Base-by-base conservation (phyloP, 2,797 vertebrate species). In the Natrix natrix region DNA sequence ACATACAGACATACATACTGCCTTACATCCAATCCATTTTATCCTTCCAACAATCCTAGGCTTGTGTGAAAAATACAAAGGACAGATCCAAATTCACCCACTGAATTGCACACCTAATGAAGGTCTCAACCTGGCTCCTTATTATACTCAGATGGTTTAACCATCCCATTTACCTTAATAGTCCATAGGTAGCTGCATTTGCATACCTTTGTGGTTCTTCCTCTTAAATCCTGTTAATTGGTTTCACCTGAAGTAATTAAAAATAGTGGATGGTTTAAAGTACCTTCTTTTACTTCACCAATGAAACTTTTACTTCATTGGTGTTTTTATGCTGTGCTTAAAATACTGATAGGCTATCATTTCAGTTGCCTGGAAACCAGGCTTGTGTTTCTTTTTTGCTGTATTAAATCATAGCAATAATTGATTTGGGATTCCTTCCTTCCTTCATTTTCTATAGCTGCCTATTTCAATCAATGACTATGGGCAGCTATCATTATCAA, bases 281-380 rank as follows among this genome's bases (percentile, higher is more conserved):
- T 22, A 78, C 22, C 20, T 83, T 48, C 48, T 52, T 52, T 52
- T 52, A 52, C 48, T 52, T 52, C 48, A 52, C 48, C 48, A 52
- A 52, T 52, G 10, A 83, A 24, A 37, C 74, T 22, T 83, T 83
- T 43, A 63, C 37, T 87, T 63, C 17, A 54, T 95, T 69, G 88
- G 66, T 52, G 17, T 2, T 20, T 43, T 90, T 32, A 69, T 66
- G 52, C 17, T 86, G 37, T 56, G 54, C 74, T 61, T 59, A 92
- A 92, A 92, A 69, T 56, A 69, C 11, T 17, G 95, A 92, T 94
- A 94, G 91, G 48, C 57, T 94, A 3, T 95, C 90, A 55, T 0
- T 92, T 94, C 26, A 6, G 63, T 52, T 88, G 60, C 0, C 0
- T 14, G 74, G 92, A 2, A 86, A 0, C 28, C 60, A 93, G 57